Conservation (phyloP, 2,888 invertebrate species). For the Drosophila barbarae region DNA sequence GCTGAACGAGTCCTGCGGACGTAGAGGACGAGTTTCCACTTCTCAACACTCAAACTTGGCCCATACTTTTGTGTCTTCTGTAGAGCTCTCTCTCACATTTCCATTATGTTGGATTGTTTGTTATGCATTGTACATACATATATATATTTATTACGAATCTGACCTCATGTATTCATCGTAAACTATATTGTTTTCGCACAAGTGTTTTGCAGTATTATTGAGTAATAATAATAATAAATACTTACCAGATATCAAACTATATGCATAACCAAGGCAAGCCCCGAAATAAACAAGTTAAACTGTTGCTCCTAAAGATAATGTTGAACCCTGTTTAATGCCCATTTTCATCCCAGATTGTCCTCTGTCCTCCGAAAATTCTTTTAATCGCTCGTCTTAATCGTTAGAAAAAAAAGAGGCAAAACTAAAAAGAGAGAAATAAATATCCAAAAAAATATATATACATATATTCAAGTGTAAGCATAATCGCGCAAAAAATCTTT, state of each 20-base stretch:
- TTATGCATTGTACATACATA: slow-evolving; percentile 60
- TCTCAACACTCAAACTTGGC: slow-evolving; percentile 24
- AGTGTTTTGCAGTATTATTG: slow-evolving; percentile 17
- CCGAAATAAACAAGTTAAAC: slow-evolving; percentile 57
- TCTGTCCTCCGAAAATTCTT: slow-evolving; percentile 23
- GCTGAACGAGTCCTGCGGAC: slow-evolving; percentile 20
- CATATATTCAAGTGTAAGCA: slow-evolving; percentile 53
- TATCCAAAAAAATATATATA: slow-evolving; percentile 25
- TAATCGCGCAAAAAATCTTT: slow-evolving; percentile 73
- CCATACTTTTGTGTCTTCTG: slow-evolving; percentile 14
- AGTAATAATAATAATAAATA: slow-evolving; percentile 19
- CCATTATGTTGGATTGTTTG: slow-evolving; percentile 25
- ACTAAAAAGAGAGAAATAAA: slow-evolving; percentile 28
- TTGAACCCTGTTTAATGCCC: slow-evolving; percentile 19
- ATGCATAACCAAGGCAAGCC: slow-evolving; percentile 30
- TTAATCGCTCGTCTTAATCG: slow-evolving; percentile 54
- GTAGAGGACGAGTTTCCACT: slow-evolving; percentile 29
- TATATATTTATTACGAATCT: slow-evolving; percentile 34
- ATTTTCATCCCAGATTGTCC: slow-evolving; percentile 35
- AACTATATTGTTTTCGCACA: not conserved
- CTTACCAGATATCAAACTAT: slow-evolving; percentile 40
- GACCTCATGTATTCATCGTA: slow-evolving; percentile 22
- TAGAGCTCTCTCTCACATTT: slow-evolving; percentile 15
- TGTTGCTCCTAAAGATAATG: slow-evolving; percentile 70
- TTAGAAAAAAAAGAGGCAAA: slow-evolving; percentile 23